Percentiles rank a stretch among this genome's conserved stretches.
phyloP scores from a whole-genome alignment of 2,797 vertebrate species.

The Sebastes trivittatus region DNA sequence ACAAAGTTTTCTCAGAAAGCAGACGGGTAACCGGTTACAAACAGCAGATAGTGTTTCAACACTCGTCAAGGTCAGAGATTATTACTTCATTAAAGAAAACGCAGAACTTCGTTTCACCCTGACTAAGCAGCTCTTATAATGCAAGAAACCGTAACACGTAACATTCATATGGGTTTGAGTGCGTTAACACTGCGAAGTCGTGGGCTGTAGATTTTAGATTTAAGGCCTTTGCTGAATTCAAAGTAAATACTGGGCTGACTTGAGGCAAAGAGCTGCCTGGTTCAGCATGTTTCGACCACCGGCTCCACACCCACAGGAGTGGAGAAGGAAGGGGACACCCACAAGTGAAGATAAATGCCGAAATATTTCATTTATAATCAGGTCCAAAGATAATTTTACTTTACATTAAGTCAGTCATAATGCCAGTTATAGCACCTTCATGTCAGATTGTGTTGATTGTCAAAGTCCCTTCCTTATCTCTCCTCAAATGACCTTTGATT shows the following conservation, averaged over 20 bases:
- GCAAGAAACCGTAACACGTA: slow-evolving; percentile 14
- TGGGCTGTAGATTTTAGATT: not conserved
- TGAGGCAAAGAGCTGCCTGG: not conserved
- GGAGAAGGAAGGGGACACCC: not conserved
- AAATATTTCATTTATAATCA: not conserved
- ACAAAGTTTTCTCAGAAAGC: slow-evolving; percentile 21
- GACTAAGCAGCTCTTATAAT: slow-evolving; percentile 19
- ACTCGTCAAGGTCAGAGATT: not conserved
- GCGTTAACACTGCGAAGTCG: not conserved
- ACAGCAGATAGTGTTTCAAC: slow-evolving; percentile 15
- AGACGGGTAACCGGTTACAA: not conserved
- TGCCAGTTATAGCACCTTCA: not conserved
- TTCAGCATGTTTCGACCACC: slow-evolving; percentile 11
- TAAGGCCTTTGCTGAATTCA: slow-evolving; percentile 32
- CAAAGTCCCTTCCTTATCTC: slow-evolving; percentile 28
- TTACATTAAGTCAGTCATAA: not conserved
- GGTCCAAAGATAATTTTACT: not conserved
- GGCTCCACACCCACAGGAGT: slow-evolving; percentile 7
- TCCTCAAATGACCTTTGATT: slow-evolving; percentile 28
- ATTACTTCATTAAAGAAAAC: slow-evolving; percentile 23
- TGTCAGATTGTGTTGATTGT: not conserved
- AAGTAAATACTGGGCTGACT: not conserved
- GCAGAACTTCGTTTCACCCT: not conserved
- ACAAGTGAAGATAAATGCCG: not conserved
- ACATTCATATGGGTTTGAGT: slow-evolving; percentile 40